These are phyloP conservation scores for Augiades crinisus DNA, from an alignment of 2,888 invertebrate species.

Conservation along the genomic window DNA sequence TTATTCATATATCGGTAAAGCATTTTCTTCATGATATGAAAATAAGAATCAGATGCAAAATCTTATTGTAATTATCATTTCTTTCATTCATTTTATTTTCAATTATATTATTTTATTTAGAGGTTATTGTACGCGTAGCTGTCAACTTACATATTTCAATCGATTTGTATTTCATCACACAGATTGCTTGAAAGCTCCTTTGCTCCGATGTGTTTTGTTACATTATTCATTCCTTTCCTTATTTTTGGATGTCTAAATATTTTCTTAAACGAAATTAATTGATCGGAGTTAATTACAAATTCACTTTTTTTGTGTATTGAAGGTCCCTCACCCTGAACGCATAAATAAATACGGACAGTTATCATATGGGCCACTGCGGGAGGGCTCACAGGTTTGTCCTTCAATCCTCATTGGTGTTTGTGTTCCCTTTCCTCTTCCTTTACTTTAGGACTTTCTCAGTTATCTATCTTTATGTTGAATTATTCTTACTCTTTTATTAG, in stretches of 20 bases:
- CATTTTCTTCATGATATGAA: neutral
- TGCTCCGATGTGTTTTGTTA: conserved; percentile 37
- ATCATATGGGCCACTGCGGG: conserved; percentile 85
- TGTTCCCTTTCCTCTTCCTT: conserved; percentile 69
- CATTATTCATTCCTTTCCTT: conserved; percentile 54
- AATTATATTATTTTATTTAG: conserved; percentile 12
- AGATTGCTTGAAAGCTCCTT: conserved; percentile 36
- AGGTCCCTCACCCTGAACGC: conserved; percentile 84
- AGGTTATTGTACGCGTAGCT: conserved; percentile 17
- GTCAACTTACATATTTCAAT: conserved; percentile 4
- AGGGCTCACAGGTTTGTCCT: conserved; percentile 84
- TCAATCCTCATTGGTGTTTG: conserved; percentile 78
- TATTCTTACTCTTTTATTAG: conserved; percentile 43
- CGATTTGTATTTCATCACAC: conserved; percentile 26
- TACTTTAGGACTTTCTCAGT: conserved; percentile 44
- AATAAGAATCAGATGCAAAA: conserved; percentile 27
- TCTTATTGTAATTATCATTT: conserved; percentile 32
- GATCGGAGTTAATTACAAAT: conserved; percentile 52
- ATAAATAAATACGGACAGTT: conserved; percentile 83
- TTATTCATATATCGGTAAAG: conserved; percentile 1
- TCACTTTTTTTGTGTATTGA: conserved; percentile 82
- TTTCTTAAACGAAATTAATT: conserved; percentile 44
- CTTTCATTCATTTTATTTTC: conserved; percentile 6
- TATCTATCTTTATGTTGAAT: conserved; percentile 35
- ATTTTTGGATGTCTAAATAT: conserved; percentile 61